Conservation (phyloP, 1,140 invertebrate species). For the Apis cerana region DNA sequence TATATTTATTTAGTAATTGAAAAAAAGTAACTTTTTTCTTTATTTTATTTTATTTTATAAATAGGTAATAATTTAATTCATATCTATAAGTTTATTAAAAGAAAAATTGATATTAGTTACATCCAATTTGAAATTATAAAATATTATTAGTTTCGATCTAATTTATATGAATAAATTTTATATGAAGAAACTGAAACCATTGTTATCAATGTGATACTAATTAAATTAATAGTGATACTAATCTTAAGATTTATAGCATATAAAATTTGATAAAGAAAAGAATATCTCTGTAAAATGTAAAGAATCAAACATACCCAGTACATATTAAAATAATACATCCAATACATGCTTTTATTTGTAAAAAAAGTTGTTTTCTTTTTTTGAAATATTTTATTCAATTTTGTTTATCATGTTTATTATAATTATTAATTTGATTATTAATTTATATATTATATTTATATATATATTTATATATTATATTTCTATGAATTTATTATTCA, state of each 20-base stretch:
- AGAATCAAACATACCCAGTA: slow-evolving; percentile 94
- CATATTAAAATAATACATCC: slow-evolving; percentile 94
- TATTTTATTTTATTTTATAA: no score
- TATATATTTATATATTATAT: no score
- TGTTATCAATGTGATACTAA: slow-evolving; percentile 97
- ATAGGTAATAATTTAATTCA: no score
- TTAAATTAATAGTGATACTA: slow-evolving; percentile 90
- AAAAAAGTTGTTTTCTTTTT: slow-evolving; percentile 73
- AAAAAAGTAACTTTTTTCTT: no score
- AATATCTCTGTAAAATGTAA: slow-evolving; percentile 95
- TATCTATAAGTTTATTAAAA: no score
- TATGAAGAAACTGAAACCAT: slow-evolving; percentile 70
- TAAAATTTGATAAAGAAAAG: slow-evolving; percentile 88
- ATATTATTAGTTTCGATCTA: not conserved
- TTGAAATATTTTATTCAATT: not conserved
- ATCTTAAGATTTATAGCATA: slow-evolving; percentile 90
- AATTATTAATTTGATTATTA: not conserved
- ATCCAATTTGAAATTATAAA: no score
- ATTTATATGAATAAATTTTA: not conserved
- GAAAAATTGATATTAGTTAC: no score
- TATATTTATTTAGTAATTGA: no score
- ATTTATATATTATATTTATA: not conserved
- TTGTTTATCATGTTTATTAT: no score
- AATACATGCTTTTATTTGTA: slow-evolving; percentile 94
- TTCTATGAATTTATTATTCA: slow-evolving; percentile 85